These are phyloP conservation scores for Calephelis virginiensis DNA, from an alignment of 1,140 invertebrate genomes.

Conservation along the genomic window DNA sequence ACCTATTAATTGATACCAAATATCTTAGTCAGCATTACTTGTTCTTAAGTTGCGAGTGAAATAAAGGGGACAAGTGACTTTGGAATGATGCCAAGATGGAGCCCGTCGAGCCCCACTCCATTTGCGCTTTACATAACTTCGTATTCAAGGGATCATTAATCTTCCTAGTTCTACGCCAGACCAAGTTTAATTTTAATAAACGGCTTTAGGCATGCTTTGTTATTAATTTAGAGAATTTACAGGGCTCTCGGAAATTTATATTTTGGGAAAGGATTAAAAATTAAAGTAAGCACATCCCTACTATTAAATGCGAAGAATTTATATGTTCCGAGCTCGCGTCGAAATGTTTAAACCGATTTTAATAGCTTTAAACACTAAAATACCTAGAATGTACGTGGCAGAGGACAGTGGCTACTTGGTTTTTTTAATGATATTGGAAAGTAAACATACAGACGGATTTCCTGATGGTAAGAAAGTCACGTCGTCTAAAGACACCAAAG, in stretches of 20 bases:
- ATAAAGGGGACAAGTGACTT: slow-evolving; percentile 71
- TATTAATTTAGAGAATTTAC: slow-evolving; percentile 59
- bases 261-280: no score
- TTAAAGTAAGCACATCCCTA: no score
- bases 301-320: no score
- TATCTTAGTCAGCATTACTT: slow-evolving; percentile 34
- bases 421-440: no score
- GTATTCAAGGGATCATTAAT: slow-evolving; percentile 76
- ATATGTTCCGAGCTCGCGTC: no score
- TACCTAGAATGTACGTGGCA: no score
- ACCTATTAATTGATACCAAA: slow-evolving; percentile 22
- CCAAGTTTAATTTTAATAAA: slow-evolving; percentile 76
- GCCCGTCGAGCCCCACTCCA: slow-evolving; percentile 64
- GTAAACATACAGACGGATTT: no score
- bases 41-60: slow-evolving; percentile 41
- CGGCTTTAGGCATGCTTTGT: slow-evolving; percentile 58
- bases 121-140: slow-evolving; percentile 76
- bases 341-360: no score
- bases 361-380: no score
- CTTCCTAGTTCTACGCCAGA: slow-evolving; percentile 73
- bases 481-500: no score
- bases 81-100: slow-evolving; percentile 71
- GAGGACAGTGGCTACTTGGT: no score
- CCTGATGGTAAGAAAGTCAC: no score
- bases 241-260: slow-evolving; percentile 1